Evolutionary conservation across 2,797 vertebrate species (phyloP).

Genomic region (Gorsachius magnificus): DNA sequence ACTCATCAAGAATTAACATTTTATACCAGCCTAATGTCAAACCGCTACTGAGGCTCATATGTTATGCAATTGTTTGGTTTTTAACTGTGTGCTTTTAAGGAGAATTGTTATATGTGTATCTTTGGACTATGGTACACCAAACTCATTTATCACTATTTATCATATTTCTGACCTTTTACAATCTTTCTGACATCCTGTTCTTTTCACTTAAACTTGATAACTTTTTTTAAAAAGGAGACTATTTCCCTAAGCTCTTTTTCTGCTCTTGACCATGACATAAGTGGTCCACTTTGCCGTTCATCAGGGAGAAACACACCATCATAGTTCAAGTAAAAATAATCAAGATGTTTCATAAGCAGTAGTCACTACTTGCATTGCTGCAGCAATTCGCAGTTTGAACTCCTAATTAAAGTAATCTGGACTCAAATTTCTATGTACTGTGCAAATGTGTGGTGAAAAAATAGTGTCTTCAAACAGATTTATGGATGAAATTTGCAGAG

Average conservation of each 20-base stretch:
- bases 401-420: background rate
- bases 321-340: background rate
- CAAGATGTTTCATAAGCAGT: background rate
- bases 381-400: background rate
- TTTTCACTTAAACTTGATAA: background rate
- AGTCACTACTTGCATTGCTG: background rate
- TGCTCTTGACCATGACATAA: background rate
- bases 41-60: background rate
- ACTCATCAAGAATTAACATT: background rate
- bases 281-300: background rate
- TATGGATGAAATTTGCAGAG: background rate
- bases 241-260: background rate
- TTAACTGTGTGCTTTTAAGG: background rate
- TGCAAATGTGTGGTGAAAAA: background rate
- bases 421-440: background rate
- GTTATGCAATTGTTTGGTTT: background rate
- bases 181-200: background rate
- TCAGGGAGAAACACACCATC: background rate
- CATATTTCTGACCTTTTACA: background rate
- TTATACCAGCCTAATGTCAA: background rate
- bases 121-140: background rate
- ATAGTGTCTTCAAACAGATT: conserved; percentile 28
- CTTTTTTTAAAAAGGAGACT: background rate
- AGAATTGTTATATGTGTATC: background rate
- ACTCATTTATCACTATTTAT: background rate